These are phyloP conservation scores for Pithecia hirsuta DNA, from an alignment of 2,797 vertebrate species.

Conservation along the genomic window DNA sequence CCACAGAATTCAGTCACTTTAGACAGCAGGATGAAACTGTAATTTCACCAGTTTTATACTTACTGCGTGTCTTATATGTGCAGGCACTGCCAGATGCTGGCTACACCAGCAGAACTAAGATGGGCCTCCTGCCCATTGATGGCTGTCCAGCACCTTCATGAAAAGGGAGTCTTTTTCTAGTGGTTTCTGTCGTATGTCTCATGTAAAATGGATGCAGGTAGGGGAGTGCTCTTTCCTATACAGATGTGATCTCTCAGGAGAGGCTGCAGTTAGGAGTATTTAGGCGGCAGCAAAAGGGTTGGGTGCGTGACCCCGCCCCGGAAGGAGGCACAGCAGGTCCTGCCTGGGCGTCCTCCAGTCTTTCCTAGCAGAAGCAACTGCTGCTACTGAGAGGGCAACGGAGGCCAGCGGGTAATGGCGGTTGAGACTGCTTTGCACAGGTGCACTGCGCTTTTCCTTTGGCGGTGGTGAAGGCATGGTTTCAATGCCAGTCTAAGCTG, in stretches of 20 bases:
- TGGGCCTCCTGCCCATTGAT: background rate
- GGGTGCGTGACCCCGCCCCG: background rate
- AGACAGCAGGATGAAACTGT: background rate
- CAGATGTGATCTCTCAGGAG: background rate
- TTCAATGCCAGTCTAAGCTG: background rate
- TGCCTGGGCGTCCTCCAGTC: background rate
- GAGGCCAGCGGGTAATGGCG: background rate
- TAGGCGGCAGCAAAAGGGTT: background rate
- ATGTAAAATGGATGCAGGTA: background rate
- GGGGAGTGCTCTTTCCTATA: background rate
- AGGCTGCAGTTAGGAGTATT: background rate
- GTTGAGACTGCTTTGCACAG: no score
- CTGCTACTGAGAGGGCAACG: background rate
- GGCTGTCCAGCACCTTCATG: background rate
- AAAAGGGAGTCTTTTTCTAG: no score
- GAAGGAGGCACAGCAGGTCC: background rate
- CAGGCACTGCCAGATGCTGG: background rate
- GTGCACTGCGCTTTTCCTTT: no score
- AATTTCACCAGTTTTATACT: background rate
- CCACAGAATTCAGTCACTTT: background rate
- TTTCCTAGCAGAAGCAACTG: background rate
- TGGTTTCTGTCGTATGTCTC: background rate
- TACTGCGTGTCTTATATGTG: no score
- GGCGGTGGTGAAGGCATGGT: no score
- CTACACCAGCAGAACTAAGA: background rate